phyloP scores from a whole-genome alignment of 2,797 vertebrate genomes.

The Malacoraja senta region DNA sequence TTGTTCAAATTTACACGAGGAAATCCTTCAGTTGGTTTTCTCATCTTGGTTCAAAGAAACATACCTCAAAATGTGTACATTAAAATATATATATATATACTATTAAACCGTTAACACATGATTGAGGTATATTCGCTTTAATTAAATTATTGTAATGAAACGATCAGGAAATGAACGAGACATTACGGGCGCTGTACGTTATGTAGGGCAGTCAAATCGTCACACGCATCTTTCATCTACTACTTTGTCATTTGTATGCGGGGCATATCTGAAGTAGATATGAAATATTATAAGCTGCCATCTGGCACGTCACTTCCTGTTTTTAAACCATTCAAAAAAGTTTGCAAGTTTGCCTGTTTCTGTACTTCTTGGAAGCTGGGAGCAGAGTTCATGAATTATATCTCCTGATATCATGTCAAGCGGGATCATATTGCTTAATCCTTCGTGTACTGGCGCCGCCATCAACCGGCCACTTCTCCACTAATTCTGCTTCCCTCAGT shows the following conservation, averaged over 20 bases:
- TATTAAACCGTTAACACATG: too few relatives aligned
- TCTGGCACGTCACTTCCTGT: conserved; percentile 12
- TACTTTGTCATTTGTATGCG: neutral
- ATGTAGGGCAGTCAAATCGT: neutral
- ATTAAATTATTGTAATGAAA: neutral
- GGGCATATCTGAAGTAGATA: neutral
- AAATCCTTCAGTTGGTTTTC: too few relatives aligned
- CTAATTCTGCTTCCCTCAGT: too few relatives aligned
- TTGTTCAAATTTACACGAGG: neutral
- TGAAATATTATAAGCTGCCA: conserved; percentile 7
- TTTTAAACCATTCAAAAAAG: conserved; percentile 18
- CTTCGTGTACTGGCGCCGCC: too few relatives aligned
- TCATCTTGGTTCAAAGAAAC: too few relatives aligned
- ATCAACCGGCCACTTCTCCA: neutral
- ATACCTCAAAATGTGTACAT: too few relatives aligned
- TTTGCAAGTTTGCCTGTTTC: neutral
- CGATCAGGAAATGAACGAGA: neutral
- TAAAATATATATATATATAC: too few relatives aligned
- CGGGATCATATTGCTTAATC: neutral
- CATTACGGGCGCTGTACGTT: neutral
- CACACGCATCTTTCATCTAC: neutral
- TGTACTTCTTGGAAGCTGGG: neutral
- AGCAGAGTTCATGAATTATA: neutral
- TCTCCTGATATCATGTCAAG: neutral
- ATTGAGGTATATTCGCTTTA: neutral